phyloP scores from a whole-genome alignment of 2,888 invertebrate genomes.

The Dysmachus trigonus region DNA sequence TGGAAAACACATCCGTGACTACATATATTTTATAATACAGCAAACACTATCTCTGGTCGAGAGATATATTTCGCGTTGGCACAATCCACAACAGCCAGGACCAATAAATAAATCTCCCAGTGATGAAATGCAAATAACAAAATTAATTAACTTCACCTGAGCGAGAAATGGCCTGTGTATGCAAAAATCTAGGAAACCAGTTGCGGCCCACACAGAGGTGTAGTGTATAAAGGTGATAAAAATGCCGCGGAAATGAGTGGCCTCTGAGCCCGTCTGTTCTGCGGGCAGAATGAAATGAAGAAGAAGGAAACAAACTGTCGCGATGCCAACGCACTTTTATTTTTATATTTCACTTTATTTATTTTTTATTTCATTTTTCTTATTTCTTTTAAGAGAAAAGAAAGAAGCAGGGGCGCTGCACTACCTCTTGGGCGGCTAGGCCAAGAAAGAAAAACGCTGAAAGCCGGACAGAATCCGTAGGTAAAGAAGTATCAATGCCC shows the following conservation, averaged over 20 bases:
- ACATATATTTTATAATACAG: too few species aligned
- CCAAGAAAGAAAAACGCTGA: neutral
- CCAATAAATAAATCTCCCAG: neutral
- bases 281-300: neutral
- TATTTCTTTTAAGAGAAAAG: neutral
- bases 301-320: slow-evolving; percentile 19
- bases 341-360: neutral
- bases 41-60: neutral
- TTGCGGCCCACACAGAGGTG: neutral
- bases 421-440: neutral
- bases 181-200: neutral
- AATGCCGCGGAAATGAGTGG: slow-evolving; percentile 20
- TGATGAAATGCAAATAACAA: slow-evolving; percentile 27
- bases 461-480: slow-evolving; percentile 3
- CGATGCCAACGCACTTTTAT: slow-evolving; percentile 16
- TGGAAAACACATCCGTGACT: neutral
- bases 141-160: slow-evolving; percentile 7
- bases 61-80: slow-evolving; percentile 2
- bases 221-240: neutral
- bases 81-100: neutral
- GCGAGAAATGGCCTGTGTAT: neutral
- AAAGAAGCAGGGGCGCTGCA: neutral
- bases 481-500: slow-evolving; percentile 17
- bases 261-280: neutral
- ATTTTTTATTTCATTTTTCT: neutral